Percentiles rank a stretch among this genome's conserved stretches.
Evolutionary conservation across 2,888 invertebrate species (phyloP).

Genomic region (Zeuzera pyrina): DNA sequence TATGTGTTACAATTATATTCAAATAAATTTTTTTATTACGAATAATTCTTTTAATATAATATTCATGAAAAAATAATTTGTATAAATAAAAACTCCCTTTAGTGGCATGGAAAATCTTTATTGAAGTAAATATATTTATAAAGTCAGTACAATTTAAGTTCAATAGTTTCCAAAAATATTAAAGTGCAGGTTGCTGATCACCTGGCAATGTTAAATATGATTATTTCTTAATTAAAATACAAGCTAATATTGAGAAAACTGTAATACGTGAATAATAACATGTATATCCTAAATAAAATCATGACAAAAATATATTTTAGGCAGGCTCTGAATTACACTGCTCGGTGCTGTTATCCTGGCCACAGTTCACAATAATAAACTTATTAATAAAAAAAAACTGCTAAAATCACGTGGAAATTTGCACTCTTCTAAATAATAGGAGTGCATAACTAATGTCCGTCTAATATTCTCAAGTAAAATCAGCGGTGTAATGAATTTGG

Average conservation of each 20-base stretch:
- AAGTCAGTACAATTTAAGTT: slow-evolving; percentile 76
- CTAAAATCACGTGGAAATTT: slow-evolving; percentile 54
- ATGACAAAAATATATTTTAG: slow-evolving; percentile 75
- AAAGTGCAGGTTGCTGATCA: slow-evolving; percentile 75
- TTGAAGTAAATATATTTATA: slow-evolving; percentile 76
- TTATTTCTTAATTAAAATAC: slow-evolving; percentile 76
- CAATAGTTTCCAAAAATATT: slow-evolving; percentile 76
- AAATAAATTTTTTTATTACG: too few relatives aligned
- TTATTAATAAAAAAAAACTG: slow-evolving; percentile 57
- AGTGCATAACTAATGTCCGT: slow-evolving; percentile 38
- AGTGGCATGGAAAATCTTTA: slow-evolving; percentile 75
- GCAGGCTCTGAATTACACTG: slow-evolving; percentile 70
- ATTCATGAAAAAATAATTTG: too few relatives aligned
- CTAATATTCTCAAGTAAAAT: slow-evolving; percentile 52
- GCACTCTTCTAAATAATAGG: slow-evolving; percentile 36
- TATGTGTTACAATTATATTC: too few relatives aligned
- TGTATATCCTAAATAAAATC: slow-evolving; percentile 74
- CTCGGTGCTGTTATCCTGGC: slow-evolving; percentile 69
- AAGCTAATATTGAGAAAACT: slow-evolving; percentile 75
- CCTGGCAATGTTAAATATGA: slow-evolving; percentile 75
- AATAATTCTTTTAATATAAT: too few relatives aligned
- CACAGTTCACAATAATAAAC: slow-evolving; percentile 67
- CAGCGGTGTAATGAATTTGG: slow-evolving; percentile 52
- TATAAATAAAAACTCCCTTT: slow-evolving; percentile 18
- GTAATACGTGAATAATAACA: slow-evolving; percentile 74